These are phyloP conservation scores for Anabacerthia variegaticeps DNA, from an alignment of 2,797 vertebrate species.

Conservation along the genomic window DNA sequence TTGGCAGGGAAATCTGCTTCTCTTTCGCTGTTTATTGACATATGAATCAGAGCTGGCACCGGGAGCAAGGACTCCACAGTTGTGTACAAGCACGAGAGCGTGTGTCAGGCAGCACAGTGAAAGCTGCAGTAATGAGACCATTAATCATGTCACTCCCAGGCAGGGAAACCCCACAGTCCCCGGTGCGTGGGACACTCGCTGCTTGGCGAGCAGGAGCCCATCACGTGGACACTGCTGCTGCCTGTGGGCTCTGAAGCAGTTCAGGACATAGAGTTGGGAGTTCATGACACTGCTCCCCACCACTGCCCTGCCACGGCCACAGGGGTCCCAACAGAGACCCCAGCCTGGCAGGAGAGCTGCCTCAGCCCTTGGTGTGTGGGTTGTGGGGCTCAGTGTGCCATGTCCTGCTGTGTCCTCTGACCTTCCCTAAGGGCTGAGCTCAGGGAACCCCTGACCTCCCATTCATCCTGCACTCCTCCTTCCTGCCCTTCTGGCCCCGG, in stretches of 20 bases:
- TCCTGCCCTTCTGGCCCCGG: background rate
- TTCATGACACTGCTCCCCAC: rapidly evolving
- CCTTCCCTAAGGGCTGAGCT: background rate
- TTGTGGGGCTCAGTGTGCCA: rapidly evolving
- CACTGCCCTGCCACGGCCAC: rapidly evolving
- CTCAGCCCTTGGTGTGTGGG: rapidly evolving
- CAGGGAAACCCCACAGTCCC: slow-evolving; percentile 7
- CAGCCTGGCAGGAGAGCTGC: rapidly evolving
- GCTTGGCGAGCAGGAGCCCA: background rate
- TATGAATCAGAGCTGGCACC: slow-evolving; percentile 58
- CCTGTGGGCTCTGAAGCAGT: rapidly evolving
- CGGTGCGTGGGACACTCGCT: background rate
- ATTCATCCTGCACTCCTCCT: background rate
- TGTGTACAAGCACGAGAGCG: slow-evolving; percentile 15
- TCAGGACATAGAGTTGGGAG: rapidly evolving
- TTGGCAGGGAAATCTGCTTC: slow-evolving; percentile 34
- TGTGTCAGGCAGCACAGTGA: slow-evolving; percentile 38
- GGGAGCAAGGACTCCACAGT: background rate
- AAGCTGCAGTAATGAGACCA: slow-evolving; percentile 33
- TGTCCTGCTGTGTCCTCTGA: background rate
- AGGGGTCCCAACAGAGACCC: background rate
- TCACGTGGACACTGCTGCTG: rapidly evolving
- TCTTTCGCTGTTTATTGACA: slow-evolving; percentile 55
- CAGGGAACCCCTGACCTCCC: rapidly evolving
- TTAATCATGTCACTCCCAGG: slow-evolving; percentile 40